These are phyloP conservation scores for Halocynthia aurantium DNA, from an alignment of 23 tunicate species.

Conservation along the genomic window DNA sequence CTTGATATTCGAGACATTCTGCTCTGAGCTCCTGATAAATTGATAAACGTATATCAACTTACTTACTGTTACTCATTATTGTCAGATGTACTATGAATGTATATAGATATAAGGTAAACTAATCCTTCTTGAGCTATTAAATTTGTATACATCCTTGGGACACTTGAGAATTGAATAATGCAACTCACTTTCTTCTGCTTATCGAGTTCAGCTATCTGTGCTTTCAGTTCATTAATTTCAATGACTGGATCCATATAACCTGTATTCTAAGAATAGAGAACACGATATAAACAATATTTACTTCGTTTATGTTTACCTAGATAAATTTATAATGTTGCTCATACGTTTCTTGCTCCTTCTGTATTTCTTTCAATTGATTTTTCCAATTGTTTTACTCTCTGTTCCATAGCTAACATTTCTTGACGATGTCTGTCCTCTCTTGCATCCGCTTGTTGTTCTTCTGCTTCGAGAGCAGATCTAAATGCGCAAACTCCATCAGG, in stretches of 20 bases:
- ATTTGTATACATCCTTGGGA: no score
- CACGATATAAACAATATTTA: not conserved
- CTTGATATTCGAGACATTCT: conserved; percentile 6
- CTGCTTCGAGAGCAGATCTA: conserved; percentile 63
- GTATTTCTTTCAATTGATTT: not conserved
- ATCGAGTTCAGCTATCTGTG: conserved; percentile 19
- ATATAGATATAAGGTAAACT: not conserved
- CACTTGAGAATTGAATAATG: no score
- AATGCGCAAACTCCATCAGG: no score
- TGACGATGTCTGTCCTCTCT: conserved; percentile 26
- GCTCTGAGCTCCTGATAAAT: conserved; percentile 19
- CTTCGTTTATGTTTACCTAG: not conserved
- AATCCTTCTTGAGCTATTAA: not conserved
- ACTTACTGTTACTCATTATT: not conserved
- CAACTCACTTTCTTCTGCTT: conserved; percentile 14
- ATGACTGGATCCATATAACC: not conserved
- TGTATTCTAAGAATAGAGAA: not conserved
- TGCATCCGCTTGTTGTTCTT: conserved; percentile 26
- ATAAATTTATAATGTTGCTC: not conserved
- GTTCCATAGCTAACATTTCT: conserved; percentile 22
- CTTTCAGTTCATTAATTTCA: conserved; percentile 19
- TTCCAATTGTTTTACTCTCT: conserved; percentile 37
- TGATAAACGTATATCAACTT: not conserved
- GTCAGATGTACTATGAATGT: not conserved
- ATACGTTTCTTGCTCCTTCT: not conserved